Base-by-base conservation (phyloP, 2,888 invertebrate species). In the Mamestra brassicae region DNA sequence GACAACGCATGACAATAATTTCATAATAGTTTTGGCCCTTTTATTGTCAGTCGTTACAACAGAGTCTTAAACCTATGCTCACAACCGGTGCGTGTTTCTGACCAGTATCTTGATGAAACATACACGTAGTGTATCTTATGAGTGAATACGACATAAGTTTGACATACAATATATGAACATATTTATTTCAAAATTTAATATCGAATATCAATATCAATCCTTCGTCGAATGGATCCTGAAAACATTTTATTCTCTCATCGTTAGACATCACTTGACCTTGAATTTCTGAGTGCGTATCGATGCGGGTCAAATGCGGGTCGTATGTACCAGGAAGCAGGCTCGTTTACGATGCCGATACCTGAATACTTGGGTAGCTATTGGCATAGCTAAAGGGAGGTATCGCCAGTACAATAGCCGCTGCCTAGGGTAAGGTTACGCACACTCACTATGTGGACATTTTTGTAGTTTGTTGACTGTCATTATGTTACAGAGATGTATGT, bases 321-420 rank as follows among this genome's bases (percentile, higher is more conserved):
- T n/a, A 3, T 38, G 13, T 62, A 50, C 26, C 61, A 54, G 65
- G 65, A 83, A 76, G 64, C 42, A 52, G 68, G 64, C 47, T 67
- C 61, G 54, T 72, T 84, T 85, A 76, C 55, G 62, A 78, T 65
- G 50, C 55, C 63, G 69, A 78, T 83, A 78, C 50, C 73, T 73
- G 58, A 69, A 78, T 78, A 73, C 69, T 61, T 57, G 15, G 45
- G 36, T n/a, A 66, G 57, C 52, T 69, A 38, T 78, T 70, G 52
- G 42, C 42, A 70, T 62, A 62, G 54, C 34, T 70, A 47, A 11
- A 47, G 34, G n/a, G 17, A 72, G 54, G 54, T 67, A 47, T 60
- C 13, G 4, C 60, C 11, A 61, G 15, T 11, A 70, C 60, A 63
- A 79, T 69, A 63, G 45, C 26, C 36, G 8, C 60, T 55, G 52